phyloP scores from a whole-genome alignment of 2,797 vertebrate species.

The Rhodeus uyekii region DNA sequence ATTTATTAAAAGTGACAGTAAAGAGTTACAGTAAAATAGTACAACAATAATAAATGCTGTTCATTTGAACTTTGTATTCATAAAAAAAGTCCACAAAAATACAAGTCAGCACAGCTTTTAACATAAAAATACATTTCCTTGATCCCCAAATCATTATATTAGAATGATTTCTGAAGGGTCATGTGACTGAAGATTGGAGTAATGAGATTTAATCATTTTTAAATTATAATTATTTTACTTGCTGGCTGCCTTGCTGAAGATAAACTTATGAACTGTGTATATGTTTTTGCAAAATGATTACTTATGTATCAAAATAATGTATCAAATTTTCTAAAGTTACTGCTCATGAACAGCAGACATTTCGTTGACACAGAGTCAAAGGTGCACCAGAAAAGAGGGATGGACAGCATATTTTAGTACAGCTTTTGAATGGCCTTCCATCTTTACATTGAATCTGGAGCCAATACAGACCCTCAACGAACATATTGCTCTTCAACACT shows the following conservation, averaged over 20 bases:
- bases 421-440: background rate
- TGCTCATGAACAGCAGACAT: background rate
- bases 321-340: background rate
- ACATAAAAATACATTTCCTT: too few relatives aligned
- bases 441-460: background rate
- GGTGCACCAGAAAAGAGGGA: background rate
- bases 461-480: background rate
- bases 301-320: background rate
- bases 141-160: too few relatives aligned
- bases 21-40: too few relatives aligned
- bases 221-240: too few relatives aligned
- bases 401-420: background rate
- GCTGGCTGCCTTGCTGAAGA: too few relatives aligned
- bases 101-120: too few relatives aligned
- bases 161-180: too few relatives aligned
- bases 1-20: background rate
- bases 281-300: too few relatives aligned
- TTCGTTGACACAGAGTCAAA: background rate
- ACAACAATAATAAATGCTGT: too few relatives aligned
- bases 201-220: background rate
- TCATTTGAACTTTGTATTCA: too few relatives aligned
- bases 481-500: background rate
- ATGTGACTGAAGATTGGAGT: background rate
- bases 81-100: too few relatives aligned
- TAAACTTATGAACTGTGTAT: too few relatives aligned